Percentiles rank a stretch among this genome's conserved stretches.
phyloP scores from a whole-genome alignment of 2,113 vertebrate genomes.

The Apistogramma diplotaenia region DNA sequence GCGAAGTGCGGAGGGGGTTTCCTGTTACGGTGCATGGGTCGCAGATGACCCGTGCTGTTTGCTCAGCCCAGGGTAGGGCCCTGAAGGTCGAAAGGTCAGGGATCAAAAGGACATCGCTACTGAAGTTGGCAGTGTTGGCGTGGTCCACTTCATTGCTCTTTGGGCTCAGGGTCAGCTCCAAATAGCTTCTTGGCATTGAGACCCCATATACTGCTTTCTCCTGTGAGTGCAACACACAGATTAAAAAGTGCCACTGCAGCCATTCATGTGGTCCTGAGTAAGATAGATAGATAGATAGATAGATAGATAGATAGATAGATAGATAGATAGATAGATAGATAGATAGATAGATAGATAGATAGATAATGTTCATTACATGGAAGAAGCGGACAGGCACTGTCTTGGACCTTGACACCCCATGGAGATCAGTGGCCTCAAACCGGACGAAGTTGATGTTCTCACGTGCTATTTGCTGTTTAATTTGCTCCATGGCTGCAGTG shows the following conservation, averaged over 20 bases:
- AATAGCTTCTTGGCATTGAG: conserved; percentile 88
- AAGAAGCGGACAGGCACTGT: conserved; percentile 91
- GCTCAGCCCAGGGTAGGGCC: conserved; percentile 86
- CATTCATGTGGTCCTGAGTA: too few relatives aligned
- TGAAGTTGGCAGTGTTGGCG: conserved; percentile 82
- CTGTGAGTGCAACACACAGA: conserved; percentile 62
- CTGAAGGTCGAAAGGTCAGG: conserved; percentile 88
- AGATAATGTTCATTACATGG: conserved; percentile 73
- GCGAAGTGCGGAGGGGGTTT: conserved; percentile 84
- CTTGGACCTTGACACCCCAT: conserved; percentile 92
- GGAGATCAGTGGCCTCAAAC: conserved; percentile 91
- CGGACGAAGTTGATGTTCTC: conserved; percentile 87
- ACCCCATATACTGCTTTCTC: conserved; percentile 88
- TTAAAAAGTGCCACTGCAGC: background rate
- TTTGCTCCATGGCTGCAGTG: conserved; percentile 83
- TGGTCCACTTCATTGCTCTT: conserved; percentile 86
- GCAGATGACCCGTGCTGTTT: conserved; percentile 90
- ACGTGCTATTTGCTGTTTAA: conserved; percentile 87
- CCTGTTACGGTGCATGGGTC: conserved; percentile 87
- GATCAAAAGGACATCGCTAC: conserved; percentile 88
- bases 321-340: background rate
- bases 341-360: background rate
- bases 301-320: too few relatives aligned
- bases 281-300: too few relatives aligned
- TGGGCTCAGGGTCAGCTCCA: conserved; percentile 86